These are phyloP conservation scores for Ormyrus thymus DNA, from an alignment of 2,888 invertebrate genomes.

Conservation along the genomic window DNA sequence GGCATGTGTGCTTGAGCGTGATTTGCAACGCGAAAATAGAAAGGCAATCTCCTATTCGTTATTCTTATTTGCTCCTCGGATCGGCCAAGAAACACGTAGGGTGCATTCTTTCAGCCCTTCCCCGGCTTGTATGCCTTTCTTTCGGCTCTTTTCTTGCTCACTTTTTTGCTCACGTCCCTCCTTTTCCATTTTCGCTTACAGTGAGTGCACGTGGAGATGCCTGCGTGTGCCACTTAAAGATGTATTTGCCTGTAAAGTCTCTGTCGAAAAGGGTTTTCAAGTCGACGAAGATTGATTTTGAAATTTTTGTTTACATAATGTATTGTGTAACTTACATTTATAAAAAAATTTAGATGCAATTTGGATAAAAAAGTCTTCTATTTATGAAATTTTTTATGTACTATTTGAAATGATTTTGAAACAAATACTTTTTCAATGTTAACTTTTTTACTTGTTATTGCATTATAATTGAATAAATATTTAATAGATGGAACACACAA, in stretches of 20 bases:
- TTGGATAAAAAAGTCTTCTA: too few species aligned
- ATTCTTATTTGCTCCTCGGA: slow-evolving; percentile 36
- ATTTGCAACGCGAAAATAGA: slow-evolving; percentile 55
- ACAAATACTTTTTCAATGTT: too few species aligned
- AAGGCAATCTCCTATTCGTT: slow-evolving; percentile 46
- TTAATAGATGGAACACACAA: too few species aligned
- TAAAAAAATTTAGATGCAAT: too few species aligned
- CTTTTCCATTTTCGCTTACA: neutral
- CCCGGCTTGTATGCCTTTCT: neutral
- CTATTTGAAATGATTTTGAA: too few species aligned
- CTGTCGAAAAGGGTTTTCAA: too few species aligned
- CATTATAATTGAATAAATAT: too few species aligned
- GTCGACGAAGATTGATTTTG: too few species aligned
- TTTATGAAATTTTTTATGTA: too few species aligned
- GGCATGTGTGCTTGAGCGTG: slow-evolving; percentile 19
- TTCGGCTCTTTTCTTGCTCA: neutral
- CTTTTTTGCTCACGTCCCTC: neutral
- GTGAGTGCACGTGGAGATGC: neutral
- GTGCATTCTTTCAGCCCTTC: slow-evolving; percentile 20
- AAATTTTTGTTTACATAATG: too few species aligned
- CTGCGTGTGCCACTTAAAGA: slow-evolving; percentile 3
- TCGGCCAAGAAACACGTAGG: slow-evolving; percentile 35
- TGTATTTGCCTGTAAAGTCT: neutral
- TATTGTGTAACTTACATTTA: too few species aligned
- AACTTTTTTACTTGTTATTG: too few species aligned